phyloP scores from a whole-genome alignment of 2,888 invertebrate species.

The Metallyticus violacea region DNA sequence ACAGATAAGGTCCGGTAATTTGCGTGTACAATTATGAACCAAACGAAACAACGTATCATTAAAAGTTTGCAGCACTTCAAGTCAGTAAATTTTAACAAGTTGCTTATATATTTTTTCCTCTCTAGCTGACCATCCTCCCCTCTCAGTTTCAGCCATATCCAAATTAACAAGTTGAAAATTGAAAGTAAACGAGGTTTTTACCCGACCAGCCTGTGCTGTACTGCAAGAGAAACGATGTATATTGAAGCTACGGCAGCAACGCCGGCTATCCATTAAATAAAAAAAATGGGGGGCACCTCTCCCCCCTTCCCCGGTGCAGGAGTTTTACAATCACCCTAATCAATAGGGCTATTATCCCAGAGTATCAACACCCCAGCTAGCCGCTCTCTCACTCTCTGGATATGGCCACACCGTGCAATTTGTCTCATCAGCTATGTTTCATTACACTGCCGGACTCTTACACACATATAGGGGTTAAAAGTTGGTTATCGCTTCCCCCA shows the following conservation, averaged over 20 bases:
- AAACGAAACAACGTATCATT: not conserved
- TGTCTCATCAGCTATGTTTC: conserved; percentile 26
- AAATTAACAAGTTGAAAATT: conserved; percentile 27
- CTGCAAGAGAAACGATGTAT: not conserved
- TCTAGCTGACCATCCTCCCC: not conserved
- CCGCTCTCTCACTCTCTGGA: too few relatives aligned
- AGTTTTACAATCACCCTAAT: conserved; percentile 21
- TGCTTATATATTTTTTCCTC: not conserved
- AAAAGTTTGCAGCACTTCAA: not conserved
- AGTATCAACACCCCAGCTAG: not conserved
- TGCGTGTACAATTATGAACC: not conserved
- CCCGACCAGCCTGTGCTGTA: not conserved
- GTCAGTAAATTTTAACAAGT: not conserved
- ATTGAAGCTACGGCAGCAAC: not conserved
- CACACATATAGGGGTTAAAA: conserved; percentile 10
- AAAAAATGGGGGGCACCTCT: not conserved
- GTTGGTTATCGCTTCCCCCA: conserved; percentile 15
- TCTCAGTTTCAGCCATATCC: not conserved
- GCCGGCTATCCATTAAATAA: conserved; percentile 18
- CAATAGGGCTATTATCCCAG: conserved; percentile 24
- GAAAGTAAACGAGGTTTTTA: conserved; percentile 23
- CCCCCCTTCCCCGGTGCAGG: not conserved
- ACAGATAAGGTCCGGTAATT: not conserved
- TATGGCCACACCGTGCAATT: conserved; percentile 17
- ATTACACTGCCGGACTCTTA: not conserved